Conservation (phyloP, 2,797 vertebrate genomes). For the Megaceryle alcyon region DNA sequence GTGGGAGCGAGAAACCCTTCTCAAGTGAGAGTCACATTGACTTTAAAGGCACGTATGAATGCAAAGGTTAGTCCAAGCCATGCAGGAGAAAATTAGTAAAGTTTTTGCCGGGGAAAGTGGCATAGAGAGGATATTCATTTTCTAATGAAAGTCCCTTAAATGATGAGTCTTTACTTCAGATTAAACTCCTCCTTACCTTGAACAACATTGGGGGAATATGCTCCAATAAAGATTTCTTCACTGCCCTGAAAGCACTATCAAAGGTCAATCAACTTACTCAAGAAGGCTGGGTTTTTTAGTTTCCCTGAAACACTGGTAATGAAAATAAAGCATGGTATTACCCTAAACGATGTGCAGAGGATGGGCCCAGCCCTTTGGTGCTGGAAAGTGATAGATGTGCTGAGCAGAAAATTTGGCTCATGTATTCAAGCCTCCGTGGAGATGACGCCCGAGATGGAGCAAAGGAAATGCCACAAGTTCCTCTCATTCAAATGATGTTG, state of each 20-base stretch:
- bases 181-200: not conserved
- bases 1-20: not conserved
- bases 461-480: constrained; percentile 33
- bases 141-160: not conserved
- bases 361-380: not conserved
- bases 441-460: not conserved
- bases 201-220: not conserved
- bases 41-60: not conserved
- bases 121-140: not conserved
- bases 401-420: not conserved
- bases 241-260: not conserved
- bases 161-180: not conserved
- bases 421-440: not conserved
- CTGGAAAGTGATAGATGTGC: not conserved
- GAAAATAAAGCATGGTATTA: not conserved
- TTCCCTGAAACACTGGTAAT: not conserved
- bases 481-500: constrained; percentile 25
- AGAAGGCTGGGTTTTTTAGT: not conserved
- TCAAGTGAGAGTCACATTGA: not conserved
- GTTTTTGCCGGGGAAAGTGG: not conserved
- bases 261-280: not conserved
- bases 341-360: not conserved
- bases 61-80: not conserved
- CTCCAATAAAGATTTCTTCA: not conserved
- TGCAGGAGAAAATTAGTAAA: not conserved